These are phyloP conservation scores for Telenomus remus DNA, from an alignment of 1,140 invertebrate species.

Conservation along the genomic window DNA sequence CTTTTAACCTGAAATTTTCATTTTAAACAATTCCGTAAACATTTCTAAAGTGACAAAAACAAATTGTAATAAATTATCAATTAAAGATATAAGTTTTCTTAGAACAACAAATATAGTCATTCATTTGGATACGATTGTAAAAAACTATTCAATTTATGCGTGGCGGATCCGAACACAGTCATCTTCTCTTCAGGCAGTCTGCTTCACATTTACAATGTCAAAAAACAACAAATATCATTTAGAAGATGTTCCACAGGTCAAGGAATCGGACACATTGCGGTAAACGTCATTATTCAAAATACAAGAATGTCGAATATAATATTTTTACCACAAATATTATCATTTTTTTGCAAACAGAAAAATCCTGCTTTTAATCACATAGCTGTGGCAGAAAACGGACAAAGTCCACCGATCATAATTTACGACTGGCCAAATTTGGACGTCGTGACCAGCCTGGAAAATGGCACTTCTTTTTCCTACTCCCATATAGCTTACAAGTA, in stretches of 20 bases:
- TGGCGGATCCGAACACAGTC: conserved; percentile 82
- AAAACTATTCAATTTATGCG: conserved; percentile 85
- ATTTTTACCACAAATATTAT: no score
- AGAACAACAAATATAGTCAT: no score
- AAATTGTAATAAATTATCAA: no score
- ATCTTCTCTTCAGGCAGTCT: conserved; percentile 88
- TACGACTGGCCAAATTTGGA: conserved; percentile 88
- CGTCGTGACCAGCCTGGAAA: conserved; percentile 82
- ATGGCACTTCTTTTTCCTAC: conserved; percentile 85
- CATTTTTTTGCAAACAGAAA: conserved; percentile 75
- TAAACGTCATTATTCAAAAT: no score
- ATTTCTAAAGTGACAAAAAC: no score
- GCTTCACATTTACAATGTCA: conserved; percentile 84
- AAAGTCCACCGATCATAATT: conserved; percentile 84
- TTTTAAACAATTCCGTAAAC: no score
- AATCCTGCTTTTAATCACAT: conserved; percentile 83
- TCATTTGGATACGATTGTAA: conserved; percentile 92
- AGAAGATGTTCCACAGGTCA: conserved; percentile 83
- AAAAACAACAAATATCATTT: conserved; percentile 80
- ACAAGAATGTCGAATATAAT: no score
- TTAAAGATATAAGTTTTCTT: no score
- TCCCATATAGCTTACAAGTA: conserved; percentile 87
- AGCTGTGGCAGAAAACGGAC: conserved; percentile 85
- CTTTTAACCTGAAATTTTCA: conserved; percentile 42
- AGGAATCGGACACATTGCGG: conserved; percentile 87